Base-by-base conservation (phyloP, 1,140 invertebrate genomes). In the Drosophila takahashii region DNA sequence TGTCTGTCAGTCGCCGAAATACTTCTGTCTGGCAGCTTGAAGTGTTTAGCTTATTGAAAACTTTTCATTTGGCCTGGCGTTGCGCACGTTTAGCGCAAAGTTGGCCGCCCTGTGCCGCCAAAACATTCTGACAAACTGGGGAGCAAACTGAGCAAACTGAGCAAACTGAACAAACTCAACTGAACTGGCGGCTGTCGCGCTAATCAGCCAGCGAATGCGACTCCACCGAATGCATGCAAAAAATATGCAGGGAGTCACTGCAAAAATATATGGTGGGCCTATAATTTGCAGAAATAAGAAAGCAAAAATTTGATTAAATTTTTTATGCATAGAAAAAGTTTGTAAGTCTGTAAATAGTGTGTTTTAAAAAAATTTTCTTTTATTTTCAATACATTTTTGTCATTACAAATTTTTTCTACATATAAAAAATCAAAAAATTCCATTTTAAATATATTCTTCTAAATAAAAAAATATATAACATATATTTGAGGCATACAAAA, bases 31-130 rank as follows among this genome's bases (percentile, higher is more conserved):
- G 72, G 51, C 69, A 65, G 81, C 69, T 65, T 62, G 50, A 83
- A 86, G 83, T 86, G 83, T 86, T 86, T 86, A 87, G 83, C 83
- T 86, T 86, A 86, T 86, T 86, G 83, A 86, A 86, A 86, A 86
- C 66, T 86, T 86, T 87, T 67, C 71, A 79, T 77, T 79, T 11
- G 72, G 61, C 52, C 41, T 16, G 41, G 67, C 69, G 41, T 58
- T 58, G 56, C 8, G 9, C 47, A 29, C 47, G 47, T 32, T 50
- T 50, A 32, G 47, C 47, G 26, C 7, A 50, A 50, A 50, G 47
- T 50, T 50, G 27, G 42, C 27, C 47, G 47, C 47, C 47, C 47
- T 29, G 47, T 29, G 47, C 47, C 47, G 47, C 47, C 47, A 50
- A 59, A 48, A 58, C 57, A 57, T 48, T 32, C 62, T 85, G 81